Evolutionary conservation across 2,113 vertebrate species (phyloP), one percentile per base, ranked within the genome.

Genomic region (Vidua chalybeata): DNA sequence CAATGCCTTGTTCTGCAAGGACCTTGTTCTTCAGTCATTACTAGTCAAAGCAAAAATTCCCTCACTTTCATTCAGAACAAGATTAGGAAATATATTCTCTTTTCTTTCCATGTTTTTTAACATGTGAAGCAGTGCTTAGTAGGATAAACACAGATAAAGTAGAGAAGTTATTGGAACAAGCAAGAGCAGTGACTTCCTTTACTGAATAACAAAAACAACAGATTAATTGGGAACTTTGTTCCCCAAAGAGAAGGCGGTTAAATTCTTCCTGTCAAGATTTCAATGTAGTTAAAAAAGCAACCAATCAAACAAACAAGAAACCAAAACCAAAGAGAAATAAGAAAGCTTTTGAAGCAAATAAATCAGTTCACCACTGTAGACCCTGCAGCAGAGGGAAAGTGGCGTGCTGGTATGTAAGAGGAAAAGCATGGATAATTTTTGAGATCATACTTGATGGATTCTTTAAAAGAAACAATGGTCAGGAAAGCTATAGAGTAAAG

Each of bases 351-450:
- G 48, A 80, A 73, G 9, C 7, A 69, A 73, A 69, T 8, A 43
- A 91, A 80, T 71, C 15, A 67, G 12, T 20, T n/a, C 8, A 48
- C 15, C 28, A 7, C 11, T 48, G 24, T 27, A 37, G n/a, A 55
- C 45, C 6, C 10, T 24, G 3, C 10, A 71, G 15, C 45, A 14
- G 0, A 1, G 19, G 13, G 6, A 41, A 84, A 52, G 24, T 18
- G 14, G 14, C 19, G 48, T 15, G 4, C 28, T 61, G 21, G 11
- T 22, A 59, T 12, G 1, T 48, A 71, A 51, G 27, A 75, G 19
- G 18, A 18, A 75, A 89, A 79, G 16, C 9, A 2, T 45, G 48
- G 20, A 18, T 55, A 8, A 18, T 17, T 55, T 23, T 58, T 52
- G 39, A 43, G 22, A 54, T 9, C n/a, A 17, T 23, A 41, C 16